Base-by-base conservation (phyloP, 23 tunicate genomes). In the Clavelina lepadiformis region DNA sequence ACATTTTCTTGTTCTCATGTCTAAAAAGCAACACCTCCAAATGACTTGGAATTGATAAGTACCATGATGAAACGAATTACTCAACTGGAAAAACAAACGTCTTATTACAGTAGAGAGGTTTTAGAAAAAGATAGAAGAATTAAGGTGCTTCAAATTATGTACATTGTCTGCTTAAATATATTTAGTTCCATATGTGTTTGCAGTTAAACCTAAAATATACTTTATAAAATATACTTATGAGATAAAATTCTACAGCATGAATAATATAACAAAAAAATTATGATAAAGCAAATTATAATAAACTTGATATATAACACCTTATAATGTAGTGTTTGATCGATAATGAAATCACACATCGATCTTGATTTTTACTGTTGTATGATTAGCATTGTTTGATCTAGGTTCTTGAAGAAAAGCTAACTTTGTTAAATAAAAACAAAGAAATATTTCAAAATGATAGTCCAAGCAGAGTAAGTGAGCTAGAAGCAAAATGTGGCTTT, bases 41-140 rank as follows among this genome's bases (percentile, higher is more conserved):
- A 71, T 80, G 96, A 88, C 49, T 30, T 79, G 68, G 87, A 88
- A 27, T 59, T 88, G 4, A 38, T 79, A 29, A 60, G 82, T 0
- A 70, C 87, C 20, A 88, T 88, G 96, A 80, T 88, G 82, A 83
- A 79, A 36, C 65, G 84, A 58, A 80, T 88, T 18, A 51, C 88
- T 23, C 84, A 68, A 33, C 67, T 88, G 22, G 96, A 88, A 41
- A 80, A 74, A 35, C 77, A 78, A 51, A 68, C 67, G 29, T 52
- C 77, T 11, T 67, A 28, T 66, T 74, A 78, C 29, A 56, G 68
- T 20, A 79, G 70, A 67, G 96, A 88, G 54, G 60, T 88, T 23
- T 21, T 88, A 13, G 87, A 88, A 54, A 88, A 88, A 62, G 81
- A 73, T 38, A 67, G 53, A 74, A 52, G 60, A 62, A 88, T 88